phyloP scores from a whole-genome alignment of 2,113 vertebrate species.

The Rhea pennata region DNA sequence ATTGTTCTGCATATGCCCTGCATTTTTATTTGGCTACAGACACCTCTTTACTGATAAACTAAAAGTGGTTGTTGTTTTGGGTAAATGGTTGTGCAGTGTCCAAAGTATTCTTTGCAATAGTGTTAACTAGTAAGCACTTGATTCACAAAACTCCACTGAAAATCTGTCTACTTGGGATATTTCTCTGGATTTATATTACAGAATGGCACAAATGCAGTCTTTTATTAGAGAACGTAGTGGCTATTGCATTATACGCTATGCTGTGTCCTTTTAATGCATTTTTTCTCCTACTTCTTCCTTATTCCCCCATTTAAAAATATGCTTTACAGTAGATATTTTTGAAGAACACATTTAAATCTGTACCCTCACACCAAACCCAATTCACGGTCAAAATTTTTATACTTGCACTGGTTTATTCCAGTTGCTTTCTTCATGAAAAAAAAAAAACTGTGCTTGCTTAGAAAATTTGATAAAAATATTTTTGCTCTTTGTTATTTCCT shows the following conservation, averaged over 20 bases:
- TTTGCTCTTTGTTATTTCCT: background rate
- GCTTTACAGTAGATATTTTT: background rate
- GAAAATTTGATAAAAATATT: background rate
- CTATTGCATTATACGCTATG: background rate
- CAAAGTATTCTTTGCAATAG: background rate
- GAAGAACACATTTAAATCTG: background rate
- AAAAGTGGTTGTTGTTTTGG: background rate
- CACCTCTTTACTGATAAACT: background rate
- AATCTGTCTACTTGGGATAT: conserved; percentile 16
- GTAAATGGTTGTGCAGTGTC: background rate
- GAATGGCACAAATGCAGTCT: background rate
- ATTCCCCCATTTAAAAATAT: background rate
- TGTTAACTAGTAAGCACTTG: conserved; percentile 22
- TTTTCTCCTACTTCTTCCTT: background rate
- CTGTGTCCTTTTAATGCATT: background rate
- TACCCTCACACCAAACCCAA: background rate
- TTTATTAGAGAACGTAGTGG: background rate
- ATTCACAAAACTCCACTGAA: conserved; percentile 4
- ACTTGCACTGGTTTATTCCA: background rate
- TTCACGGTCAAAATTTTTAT: background rate
- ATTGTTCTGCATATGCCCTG: background rate
- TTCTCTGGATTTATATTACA: background rate
- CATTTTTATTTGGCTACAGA: background rate
- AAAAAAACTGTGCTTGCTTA: background rate
- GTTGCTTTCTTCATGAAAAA: background rate